These are phyloP conservation scores for Erpobdella octoculata DNA, from an alignment of 2,888 invertebrate genomes.

Conservation along the genomic window DNA sequence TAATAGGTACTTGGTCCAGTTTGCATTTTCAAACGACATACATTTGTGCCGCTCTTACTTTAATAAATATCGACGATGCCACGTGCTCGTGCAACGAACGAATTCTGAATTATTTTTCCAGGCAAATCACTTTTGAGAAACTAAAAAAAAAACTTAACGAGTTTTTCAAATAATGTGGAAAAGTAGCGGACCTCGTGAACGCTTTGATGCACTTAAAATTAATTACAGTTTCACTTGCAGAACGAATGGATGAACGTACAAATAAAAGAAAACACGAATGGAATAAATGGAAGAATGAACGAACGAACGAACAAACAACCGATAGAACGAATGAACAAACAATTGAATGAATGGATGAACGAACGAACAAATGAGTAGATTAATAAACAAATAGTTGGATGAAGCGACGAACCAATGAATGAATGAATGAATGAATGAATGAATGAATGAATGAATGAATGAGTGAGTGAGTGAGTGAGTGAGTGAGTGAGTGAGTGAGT, in stretches of 20 bases:
- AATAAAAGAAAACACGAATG: not conserved
- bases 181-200: too few relatives aligned
- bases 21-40: too few relatives aligned
- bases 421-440: not conserved
- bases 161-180: too few relatives aligned
- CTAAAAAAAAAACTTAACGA: too few relatives aligned
- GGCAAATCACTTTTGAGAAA: too few relatives aligned
- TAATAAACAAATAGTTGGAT: not conserved
- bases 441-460: not conserved
- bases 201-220: not conserved
- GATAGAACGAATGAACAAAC: too few relatives aligned
- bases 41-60: too few relatives aligned
- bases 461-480: not conserved
- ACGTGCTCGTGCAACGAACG: too few relatives aligned
- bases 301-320: not conserved
- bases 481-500: too few relatives aligned
- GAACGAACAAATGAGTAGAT: not conserved
- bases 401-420: not conserved
- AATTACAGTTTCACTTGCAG: not conserved
- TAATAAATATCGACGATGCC: too few relatives aligned
- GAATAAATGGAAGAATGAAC: not conserved
- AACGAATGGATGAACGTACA: not conserved
- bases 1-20: too few relatives aligned
- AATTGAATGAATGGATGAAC: not conserved
- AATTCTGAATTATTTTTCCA: too few relatives aligned